Evolutionary conservation across 2,797 vertebrate species (phyloP).

Genomic region (Falco peregrinus): DNA sequence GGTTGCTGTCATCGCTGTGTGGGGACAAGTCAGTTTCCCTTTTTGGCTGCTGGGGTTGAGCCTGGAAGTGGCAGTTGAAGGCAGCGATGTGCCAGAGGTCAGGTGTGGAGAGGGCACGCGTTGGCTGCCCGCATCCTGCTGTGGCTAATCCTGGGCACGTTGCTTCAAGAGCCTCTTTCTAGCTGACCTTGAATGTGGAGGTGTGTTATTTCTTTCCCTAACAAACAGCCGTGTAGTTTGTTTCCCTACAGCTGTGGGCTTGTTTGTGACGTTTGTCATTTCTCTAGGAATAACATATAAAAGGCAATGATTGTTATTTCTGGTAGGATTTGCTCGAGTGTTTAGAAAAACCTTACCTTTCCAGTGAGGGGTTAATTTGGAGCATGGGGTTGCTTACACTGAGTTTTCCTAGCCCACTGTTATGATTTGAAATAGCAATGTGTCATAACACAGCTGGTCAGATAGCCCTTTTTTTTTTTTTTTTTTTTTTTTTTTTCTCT

Average conservation of each 20-base stretch:
- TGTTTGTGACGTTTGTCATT: background rate
- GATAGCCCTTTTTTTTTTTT: background rate
- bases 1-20: rapidly evolving
- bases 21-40: background rate
- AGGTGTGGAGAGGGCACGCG: background rate
- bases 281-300: background rate
- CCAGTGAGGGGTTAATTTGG: background rate
- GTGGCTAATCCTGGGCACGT: background rate
- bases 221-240: background rate
- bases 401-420: background rate
- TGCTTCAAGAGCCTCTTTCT: background rate
- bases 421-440: background rate
- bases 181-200: background rate
- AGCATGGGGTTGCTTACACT: background rate
- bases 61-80: background rate
- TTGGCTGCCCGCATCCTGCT: background rate
- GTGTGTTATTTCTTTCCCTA: background rate
- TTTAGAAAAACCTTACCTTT: background rate
- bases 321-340: background rate
- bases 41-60: background rate
- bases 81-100: background rate
- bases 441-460: background rate
- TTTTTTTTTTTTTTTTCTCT: background rate
- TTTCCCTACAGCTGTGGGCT: background rate
- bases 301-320: background rate